These are phyloP conservation scores for Apis cerana DNA, from an alignment of 1,140 invertebrate genomes.

Conservation along the genomic window DNA sequence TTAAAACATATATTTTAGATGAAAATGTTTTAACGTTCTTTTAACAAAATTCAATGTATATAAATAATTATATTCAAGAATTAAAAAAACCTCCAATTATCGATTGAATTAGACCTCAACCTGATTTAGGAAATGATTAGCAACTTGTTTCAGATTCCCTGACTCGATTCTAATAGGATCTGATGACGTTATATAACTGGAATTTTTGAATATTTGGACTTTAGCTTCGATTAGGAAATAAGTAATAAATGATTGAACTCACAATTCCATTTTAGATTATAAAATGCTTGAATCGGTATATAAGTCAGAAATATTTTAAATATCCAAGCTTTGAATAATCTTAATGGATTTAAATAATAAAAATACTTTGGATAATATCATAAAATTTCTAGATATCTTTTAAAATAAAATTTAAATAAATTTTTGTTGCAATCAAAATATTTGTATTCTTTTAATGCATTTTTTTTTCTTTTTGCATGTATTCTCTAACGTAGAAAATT, in stretches of 20 bases:
- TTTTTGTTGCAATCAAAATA: too few relatives aligned
- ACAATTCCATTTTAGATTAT: background rate
- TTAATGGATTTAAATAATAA: too few relatives aligned
- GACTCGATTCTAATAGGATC: background rate
- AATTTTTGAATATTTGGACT: background rate
- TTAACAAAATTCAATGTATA: background rate
- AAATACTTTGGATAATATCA: too few relatives aligned
- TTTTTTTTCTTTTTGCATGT: background rate
- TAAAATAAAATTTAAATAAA: too few relatives aligned
- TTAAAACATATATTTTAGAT: too few relatives aligned
- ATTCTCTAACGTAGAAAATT: background rate
- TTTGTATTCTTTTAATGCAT: too few relatives aligned
- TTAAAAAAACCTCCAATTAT: too few relatives aligned
- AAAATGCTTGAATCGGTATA: background rate
- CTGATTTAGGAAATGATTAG: too few relatives aligned
- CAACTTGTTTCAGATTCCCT: background rate
- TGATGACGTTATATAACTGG: background rate
- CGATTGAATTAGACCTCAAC: too few relatives aligned
- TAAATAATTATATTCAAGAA: background rate
- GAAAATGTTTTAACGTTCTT: background rate
- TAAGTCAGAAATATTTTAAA: too few relatives aligned
- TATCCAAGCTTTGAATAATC: too few relatives aligned
- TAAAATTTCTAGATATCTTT: too few relatives aligned
- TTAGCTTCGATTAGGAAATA: background rate
- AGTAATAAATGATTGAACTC: background rate